These are phyloP conservation scores for Hylaea fasciaria DNA, from an alignment of 2,888 invertebrate genomes.

Conservation along the genomic window DNA sequence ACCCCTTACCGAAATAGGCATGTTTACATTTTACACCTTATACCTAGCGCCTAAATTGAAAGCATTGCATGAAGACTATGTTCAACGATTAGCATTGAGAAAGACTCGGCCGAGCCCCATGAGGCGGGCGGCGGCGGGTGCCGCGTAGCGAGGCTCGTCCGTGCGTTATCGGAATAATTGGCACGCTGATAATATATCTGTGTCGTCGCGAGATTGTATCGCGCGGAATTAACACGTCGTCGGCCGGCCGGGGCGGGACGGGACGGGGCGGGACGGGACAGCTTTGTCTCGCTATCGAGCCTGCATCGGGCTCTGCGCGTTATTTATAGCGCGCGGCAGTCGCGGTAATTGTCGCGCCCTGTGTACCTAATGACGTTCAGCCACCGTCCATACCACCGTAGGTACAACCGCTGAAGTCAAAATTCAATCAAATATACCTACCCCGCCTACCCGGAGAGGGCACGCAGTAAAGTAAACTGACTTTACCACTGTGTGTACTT, in stretches of 20 bases:
- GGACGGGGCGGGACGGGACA: constrained; percentile 21
- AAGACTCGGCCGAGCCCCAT: too few relatives aligned
- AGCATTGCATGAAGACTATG: too few relatives aligned
- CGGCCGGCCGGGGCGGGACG: constrained; percentile 20
- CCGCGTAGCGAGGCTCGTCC: neutral
- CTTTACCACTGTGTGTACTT: too few relatives aligned
- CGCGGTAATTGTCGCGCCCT: constrained; percentile 8
- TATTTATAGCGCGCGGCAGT: constrained; percentile 30
- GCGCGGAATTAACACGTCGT: constrained; percentile 58
- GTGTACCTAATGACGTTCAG: neutral
- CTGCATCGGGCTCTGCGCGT: constrained; percentile 17
- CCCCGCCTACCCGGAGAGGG: too few relatives aligned
- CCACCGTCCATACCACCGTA: neutral
- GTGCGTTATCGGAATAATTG: constrained; percentile 55
- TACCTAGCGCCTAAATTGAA: too few relatives aligned
- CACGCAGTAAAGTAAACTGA: too few relatives aligned
- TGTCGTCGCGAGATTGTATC: constrained; percentile 40
- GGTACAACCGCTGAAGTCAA: neutral
- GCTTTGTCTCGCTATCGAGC: constrained; percentile 28
- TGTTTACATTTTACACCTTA: too few relatives aligned
- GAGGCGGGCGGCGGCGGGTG: too few relatives aligned
- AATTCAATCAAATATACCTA: too few relatives aligned
- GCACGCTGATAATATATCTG: constrained; percentile 56
- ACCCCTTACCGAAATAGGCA: too few relatives aligned
- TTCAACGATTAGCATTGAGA: too few relatives aligned